These are phyloP conservation scores for Panonychus citri DNA, from an alignment of 1,140 invertebrate species.

Conservation along the genomic window DNA sequence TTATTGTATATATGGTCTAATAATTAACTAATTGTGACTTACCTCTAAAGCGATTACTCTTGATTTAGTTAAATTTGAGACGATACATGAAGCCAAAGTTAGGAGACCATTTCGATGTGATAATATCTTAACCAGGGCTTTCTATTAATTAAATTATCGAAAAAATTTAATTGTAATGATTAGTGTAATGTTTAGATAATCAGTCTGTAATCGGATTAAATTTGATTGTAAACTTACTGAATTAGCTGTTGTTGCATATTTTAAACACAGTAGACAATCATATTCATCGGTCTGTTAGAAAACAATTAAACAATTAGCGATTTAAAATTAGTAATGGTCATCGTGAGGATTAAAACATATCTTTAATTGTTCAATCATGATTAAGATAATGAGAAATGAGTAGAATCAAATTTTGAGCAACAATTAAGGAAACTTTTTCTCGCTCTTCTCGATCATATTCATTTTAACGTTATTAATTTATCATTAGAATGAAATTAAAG, in stretches of 20 bases:
- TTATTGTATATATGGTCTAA: too few species aligned
- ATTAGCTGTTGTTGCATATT: constrained; percentile 24
- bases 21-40: constrained; percentile 10
- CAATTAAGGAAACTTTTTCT: too few species aligned
- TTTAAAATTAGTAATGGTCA: not conserved
- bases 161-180: too few species aligned
- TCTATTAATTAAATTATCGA: not conserved
- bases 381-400: too few species aligned
- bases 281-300: constrained; percentile 47
- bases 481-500: too few species aligned
- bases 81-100: constrained; percentile 58
- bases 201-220: too few species aligned
- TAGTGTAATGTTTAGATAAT: too few species aligned
- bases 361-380: too few species aligned
- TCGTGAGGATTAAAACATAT: too few species aligned
- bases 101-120: constrained; percentile 55
- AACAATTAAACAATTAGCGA: not conserved
- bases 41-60: constrained; percentile 61
- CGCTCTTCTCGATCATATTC: too few species aligned
- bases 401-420: too few species aligned
- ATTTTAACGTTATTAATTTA: too few species aligned
- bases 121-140: constrained; percentile 19
- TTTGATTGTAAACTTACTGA: constrained; percentile 15
- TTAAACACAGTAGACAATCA: constrained; percentile 61
- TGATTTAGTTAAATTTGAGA: constrained; percentile 58